Evolutionary conservation across 1,140 invertebrate genomes (phyloP), one percentile per base, ranked within the genome.

Genomic region (Brachionus rubens): DNA sequence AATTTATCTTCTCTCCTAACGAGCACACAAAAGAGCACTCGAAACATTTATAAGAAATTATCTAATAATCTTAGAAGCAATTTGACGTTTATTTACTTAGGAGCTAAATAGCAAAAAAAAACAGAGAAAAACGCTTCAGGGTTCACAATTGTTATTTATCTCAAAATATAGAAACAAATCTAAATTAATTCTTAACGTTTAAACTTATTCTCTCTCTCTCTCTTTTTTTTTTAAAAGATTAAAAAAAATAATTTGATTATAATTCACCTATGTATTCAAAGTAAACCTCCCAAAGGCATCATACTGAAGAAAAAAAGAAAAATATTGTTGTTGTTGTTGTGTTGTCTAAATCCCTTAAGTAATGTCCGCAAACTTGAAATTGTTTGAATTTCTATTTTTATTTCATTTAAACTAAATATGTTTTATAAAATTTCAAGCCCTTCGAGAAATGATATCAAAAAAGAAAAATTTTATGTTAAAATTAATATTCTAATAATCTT

Each of bases 41-140:
- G 54, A 59, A 59, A 54, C 48, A n/a, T 54, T 54, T 54, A n/a
- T n/a, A 5, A 28, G n/a, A 54, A 59, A 40, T 59, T 59, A 59
- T 59, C 54, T 59, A 59, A 59, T 33, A 59, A 33, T 59, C 30
- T 33, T 54, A 28, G 52, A 54, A 54, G 33, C 10, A 16, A 59
- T 59, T 59, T 59, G 54, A 59, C 54, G 54, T 59, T 59, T 59
- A 59, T 59, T 59, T 59, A 59, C 30, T 59, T 59, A 36, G 54
- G 30, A 59, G 19, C 54, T 36, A 5, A 36, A 3, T 5, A 36
- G 3, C 3, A 36, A 36, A 36, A 36, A 59, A 59, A 16, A n/a
- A 59, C 36, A 59, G 36, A 59, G 16, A 59, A 59, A 36, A 59
- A 33, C 36, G 54, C 54, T 36, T 16, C 28, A 36, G n/a, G 54